Base-by-base conservation (phyloP, 2,113 vertebrate species). In the Rynchops niger region DNA sequence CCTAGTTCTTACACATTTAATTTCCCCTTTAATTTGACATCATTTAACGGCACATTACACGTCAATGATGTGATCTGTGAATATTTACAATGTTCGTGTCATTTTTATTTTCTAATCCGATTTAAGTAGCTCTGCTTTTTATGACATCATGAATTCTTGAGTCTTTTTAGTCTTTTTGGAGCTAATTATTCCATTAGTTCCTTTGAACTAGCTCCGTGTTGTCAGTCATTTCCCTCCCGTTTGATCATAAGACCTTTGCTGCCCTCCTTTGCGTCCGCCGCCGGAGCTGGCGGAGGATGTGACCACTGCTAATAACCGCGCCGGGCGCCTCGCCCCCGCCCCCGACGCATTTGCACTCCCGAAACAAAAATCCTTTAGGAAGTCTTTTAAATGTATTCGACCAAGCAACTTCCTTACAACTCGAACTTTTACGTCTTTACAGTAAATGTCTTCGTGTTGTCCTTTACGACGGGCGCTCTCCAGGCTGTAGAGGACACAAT, bases 11-110 rank as follows among this genome's bases (percentile, higher is more conserved):
- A 98, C 98, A 98, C 97, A 98, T 98, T 98, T 98, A 98, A 98
- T 98, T 98, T 98, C 98, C 98, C 98, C 98, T 98, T 98, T 98
- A 98, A 98, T 98, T 98, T 98, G 98, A 98, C 98, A 98, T 98
- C 98, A 98, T 98, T 98, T 98, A 98, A 98, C 98, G 98, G 98
- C 98, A 98, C 98, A 98, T 98, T 98, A 98, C 98, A 98, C 97
- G 98, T 98, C 98, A 98, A 98, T 98, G 98, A 98, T 98, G 98
- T 98, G 98, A 98, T 98, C 98, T 98, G 98, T 98, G 98, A 98
- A 98, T 98, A 98, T 98, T 98, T 98, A 98, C 98, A 98, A 98
- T 98, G 98, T 98, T 98, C 98, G 95, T 98, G 98, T 98, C 98
- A 98, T 98, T 98, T 98, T 98, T 98, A 98, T 98, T 98, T 98